Evolutionary conservation across 2,797 vertebrate genomes (phyloP).

Genomic region (Poeciliopsis infans): DNA sequence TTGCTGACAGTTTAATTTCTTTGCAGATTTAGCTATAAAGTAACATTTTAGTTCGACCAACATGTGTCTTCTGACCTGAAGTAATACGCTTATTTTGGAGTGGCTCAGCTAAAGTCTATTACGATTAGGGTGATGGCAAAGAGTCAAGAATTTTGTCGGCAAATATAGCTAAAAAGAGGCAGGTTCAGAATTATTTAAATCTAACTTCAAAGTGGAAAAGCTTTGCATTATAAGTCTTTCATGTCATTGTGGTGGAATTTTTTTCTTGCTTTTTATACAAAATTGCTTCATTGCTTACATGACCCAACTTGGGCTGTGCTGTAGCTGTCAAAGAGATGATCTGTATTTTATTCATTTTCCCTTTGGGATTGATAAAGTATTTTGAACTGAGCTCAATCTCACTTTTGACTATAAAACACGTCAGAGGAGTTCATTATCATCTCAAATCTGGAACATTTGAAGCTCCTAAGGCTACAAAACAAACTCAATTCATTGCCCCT

Average conservation of each 20-base stretch:
- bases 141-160: not conserved
- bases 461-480: not conserved
- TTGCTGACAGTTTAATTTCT: not conserved
- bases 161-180: not conserved
- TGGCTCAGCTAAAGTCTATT: not conserved
- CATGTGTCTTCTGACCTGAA: not conserved
- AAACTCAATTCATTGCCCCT: not conserved
- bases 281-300: not conserved
- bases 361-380: not conserved
- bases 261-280: not conserved
- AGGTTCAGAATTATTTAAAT: not conserved
- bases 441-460: not conserved
- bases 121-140: not conserved
- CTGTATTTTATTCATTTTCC: not conserved
- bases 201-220: not conserved
- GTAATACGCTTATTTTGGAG: not conserved
- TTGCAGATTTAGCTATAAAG: not conserved
- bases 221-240: not conserved
- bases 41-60: not conserved
- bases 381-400: not conserved
- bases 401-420: not conserved
- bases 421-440: not conserved
- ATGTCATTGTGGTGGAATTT: not conserved
- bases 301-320: not conserved
- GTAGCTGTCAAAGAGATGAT: not conserved